Conservation (phyloP, 2,888 invertebrate genomes). For the Callosobruchus maculatus region DNA sequence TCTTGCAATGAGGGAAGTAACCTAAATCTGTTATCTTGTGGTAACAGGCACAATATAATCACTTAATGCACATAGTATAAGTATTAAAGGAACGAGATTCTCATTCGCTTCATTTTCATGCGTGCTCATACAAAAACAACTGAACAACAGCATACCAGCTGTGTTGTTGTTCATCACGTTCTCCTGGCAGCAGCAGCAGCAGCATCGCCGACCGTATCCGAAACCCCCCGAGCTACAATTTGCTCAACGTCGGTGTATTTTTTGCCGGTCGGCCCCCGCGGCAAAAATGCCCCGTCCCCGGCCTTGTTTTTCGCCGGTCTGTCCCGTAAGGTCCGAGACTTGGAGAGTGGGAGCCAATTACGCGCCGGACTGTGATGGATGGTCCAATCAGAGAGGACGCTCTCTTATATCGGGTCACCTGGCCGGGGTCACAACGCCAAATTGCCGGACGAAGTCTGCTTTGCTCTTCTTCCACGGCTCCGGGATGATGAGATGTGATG, state of each 20-base stretch:
- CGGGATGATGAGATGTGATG: not conserved
- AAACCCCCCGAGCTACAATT: not conserved
- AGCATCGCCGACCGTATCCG: not conserved
- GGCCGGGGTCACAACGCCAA: not conserved
- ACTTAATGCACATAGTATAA: too few relatives aligned
- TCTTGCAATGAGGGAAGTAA: too few relatives aligned
- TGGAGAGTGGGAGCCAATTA: conserved; percentile 53
- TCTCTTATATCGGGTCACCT: not conserved
- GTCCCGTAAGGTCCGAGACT: conserved; percentile 22
- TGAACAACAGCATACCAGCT: not conserved
- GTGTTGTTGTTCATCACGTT: not conserved
- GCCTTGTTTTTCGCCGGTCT: not conserved
- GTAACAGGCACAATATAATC: too few relatives aligned
- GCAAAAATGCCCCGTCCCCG: not conserved
- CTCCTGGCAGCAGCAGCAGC: not conserved
- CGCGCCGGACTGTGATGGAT: conserved; percentile 54
- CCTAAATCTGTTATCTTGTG: too few relatives aligned
- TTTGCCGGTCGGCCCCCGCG: not conserved
- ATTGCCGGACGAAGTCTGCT: not conserved
- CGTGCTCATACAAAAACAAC: too few relatives aligned
- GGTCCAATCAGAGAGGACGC: conserved; percentile 50
- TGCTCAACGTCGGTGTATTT: not conserved
- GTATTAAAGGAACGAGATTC: too few relatives aligned
- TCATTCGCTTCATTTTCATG: too few relatives aligned
- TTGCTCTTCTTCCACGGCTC: not conserved